Evolutionary conservation across 2,797 vertebrate genomes (phyloP).

Genomic region (Sebastes wilsoni): DNA sequence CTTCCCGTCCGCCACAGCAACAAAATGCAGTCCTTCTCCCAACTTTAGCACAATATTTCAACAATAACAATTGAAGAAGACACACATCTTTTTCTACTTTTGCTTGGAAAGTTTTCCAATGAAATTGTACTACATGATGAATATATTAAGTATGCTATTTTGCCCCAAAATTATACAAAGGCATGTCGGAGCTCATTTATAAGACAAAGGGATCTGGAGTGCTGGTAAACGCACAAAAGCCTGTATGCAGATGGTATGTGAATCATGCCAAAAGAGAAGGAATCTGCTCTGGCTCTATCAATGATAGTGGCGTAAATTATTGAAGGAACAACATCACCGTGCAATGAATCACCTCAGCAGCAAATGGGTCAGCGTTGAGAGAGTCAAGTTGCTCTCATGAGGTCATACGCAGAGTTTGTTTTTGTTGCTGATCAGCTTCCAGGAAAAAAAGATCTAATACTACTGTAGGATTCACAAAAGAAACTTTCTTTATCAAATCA

Average conservation of each 20-base stretch:
- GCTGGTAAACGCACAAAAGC: slow-evolving; percentile 28
- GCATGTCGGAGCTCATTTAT: slow-evolving; percentile 37
- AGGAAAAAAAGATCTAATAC: slow-evolving; percentile 18
- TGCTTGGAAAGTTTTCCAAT: slow-evolving; percentile 39
- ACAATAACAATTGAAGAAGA: slow-evolving; percentile 25
- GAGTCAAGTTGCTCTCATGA: slow-evolving; percentile 25
- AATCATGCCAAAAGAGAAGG: slow-evolving; percentile 42
- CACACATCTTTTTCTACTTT: slow-evolving; percentile 61
- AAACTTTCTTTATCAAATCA: slow-evolving; percentile 24
- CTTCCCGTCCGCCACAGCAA: slow-evolving; percentile 19
- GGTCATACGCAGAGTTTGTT: slow-evolving; percentile 36
- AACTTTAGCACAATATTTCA: slow-evolving; percentile 28
- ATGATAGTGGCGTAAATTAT: slow-evolving; percentile 43
- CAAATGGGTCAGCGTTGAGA: slow-evolving; percentile 39
- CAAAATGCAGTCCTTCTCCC: not conserved
- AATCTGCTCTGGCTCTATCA: slow-evolving; percentile 46
- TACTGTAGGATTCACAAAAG: slow-evolving; percentile 4
- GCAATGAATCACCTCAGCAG: slow-evolving; percentile 46
- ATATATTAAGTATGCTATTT: slow-evolving; percentile 38
- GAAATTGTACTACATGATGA: slow-evolving; percentile 45
- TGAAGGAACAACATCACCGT: slow-evolving; percentile 37
- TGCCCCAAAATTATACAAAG: slow-evolving; percentile 16
- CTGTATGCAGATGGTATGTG: slow-evolving; percentile 56
- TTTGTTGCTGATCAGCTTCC: slow-evolving; percentile 39
- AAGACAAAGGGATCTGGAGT: slow-evolving; percentile 24